Conservation (phyloP, 2,888 invertebrate genomes). For the Thera obeliscata region DNA sequence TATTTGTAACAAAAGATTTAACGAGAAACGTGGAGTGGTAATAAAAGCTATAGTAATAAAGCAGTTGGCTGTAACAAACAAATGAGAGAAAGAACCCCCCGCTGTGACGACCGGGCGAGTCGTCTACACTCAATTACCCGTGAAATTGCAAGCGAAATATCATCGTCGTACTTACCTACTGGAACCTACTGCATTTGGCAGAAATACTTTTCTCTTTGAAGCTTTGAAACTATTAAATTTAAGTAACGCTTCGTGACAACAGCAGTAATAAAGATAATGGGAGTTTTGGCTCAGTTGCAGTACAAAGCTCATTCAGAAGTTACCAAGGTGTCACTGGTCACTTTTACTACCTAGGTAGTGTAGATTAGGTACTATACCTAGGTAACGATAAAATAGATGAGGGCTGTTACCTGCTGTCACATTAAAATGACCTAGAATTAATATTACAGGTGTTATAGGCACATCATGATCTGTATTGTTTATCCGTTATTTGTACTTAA, state of each 20-base stretch:
- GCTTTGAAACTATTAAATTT: slow-evolving; percentile 10
- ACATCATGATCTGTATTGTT: too few relatives aligned
- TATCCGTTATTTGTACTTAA: too few relatives aligned
- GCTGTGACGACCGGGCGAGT: slow-evolving; percentile 50
- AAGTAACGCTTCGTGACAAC: not conserved
- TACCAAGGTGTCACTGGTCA: not conserved
- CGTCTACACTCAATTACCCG: slow-evolving; percentile 74
- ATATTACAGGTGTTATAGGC: too few relatives aligned
- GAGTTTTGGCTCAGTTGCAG: slow-evolving; percentile 1
- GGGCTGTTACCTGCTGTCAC: not conserved
- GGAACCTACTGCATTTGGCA: slow-evolving; percentile 34
- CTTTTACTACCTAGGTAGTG: not conserved
- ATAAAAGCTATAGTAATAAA: slow-evolving; percentile 59
- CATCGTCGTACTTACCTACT: slow-evolving; percentile 29
- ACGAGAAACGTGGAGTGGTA: slow-evolving; percentile 47
- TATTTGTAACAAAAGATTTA: slow-evolving; percentile 43
- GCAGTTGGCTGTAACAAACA: slow-evolving; percentile 56
- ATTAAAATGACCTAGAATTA: not conserved
- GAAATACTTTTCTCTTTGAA: slow-evolving; percentile 17
- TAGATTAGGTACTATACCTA: too few relatives aligned
- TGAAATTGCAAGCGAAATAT: slow-evolving; percentile 64
- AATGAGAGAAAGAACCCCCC: slow-evolving; percentile 52
- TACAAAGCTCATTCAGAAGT: not conserved
- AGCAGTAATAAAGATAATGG: slow-evolving; percentile 1
- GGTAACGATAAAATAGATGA: too few relatives aligned